Evolutionary conservation across 2,113 vertebrate species (phyloP).

Genomic region (Leptodactylus fuscus): DNA sequence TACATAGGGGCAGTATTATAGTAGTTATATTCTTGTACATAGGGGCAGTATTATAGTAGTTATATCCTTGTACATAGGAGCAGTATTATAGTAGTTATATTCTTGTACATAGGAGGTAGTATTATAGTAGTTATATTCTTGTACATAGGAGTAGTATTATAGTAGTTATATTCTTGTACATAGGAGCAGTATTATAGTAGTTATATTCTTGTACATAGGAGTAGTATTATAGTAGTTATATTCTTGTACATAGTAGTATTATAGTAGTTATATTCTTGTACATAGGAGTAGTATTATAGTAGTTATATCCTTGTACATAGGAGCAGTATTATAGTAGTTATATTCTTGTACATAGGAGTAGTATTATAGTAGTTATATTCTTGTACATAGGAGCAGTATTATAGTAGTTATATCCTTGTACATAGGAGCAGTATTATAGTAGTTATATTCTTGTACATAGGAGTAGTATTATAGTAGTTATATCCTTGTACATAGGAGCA

Average conservation of each 20-base stretch:
- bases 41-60: too few relatives aligned
- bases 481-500: not conserved
- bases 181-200: slow-evolving; percentile 8
- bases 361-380: slow-evolving; percentile 2
- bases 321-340: slow-evolving; percentile 3
- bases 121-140: not conserved
- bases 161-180: slow-evolving; percentile 8
- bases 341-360: not conserved
- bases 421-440: too few relatives aligned
- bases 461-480: too few relatives aligned
- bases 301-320: not conserved
- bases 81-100: too few relatives aligned
- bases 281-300: too few relatives aligned
- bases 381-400: not conserved
- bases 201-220: not conserved
- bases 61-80: too few relatives aligned
- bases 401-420: not conserved
- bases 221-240: not conserved
- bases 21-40: too few relatives aligned
- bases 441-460: too few relatives aligned
- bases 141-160: not conserved
- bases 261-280: too few relatives aligned
- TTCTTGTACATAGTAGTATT: not conserved
- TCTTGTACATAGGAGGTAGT: too few relatives aligned
- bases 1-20: not conserved